phyloP scores from a whole-genome alignment of 2,888 invertebrate genomes.

The Barypeithes pellucidus region DNA sequence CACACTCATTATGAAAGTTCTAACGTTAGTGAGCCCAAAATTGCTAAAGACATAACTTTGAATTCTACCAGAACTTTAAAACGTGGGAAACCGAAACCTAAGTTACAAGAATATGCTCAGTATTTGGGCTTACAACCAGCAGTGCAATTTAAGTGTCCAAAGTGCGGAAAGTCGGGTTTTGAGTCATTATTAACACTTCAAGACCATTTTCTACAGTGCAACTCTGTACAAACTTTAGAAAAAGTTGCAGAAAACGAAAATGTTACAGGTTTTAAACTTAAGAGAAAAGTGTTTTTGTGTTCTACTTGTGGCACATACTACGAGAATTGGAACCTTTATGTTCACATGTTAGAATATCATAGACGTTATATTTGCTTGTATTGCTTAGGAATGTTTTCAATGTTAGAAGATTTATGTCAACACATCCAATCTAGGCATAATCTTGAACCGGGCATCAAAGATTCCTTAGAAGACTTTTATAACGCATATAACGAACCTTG shows the following conservation, averaged over 20 bases:
- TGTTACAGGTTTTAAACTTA: conserved; percentile 76
- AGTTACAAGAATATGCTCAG: conserved; percentile 78
- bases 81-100: conserved; percentile 62
- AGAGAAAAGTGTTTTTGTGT: conserved; percentile 86
- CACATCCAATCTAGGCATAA: conserved; percentile 87
- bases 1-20: conserved; percentile 54
- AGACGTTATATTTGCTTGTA: conserved; percentile 87
- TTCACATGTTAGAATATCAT: conserved; percentile 89
- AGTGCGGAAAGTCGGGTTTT: conserved; percentile 81
- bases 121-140: conserved; percentile 82
- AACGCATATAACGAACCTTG: conserved; percentile 79
- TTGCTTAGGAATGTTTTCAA: conserved; percentile 88
- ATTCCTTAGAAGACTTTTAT: conserved; percentile 80
- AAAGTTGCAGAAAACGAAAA: conserved; percentile 64
- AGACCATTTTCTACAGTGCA: conserved; percentile 80
- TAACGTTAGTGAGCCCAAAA: conserved; percentile 23
- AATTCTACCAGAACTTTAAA: conserved; percentile 46
- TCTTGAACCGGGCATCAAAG: conserved; percentile 80
- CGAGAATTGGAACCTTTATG: conserved; percentile 89
- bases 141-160: conserved; percentile 82
- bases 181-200: conserved; percentile 79
- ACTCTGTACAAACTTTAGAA: conserved; percentile 59
- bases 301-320: conserved; percentile 88
- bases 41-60: conserved; percentile 32
- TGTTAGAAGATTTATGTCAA: conserved; percentile 84